Percentiles rank a stretch among this genome's conserved stretches.
These are phyloP conservation scores for Tychaedon coryphoeus DNA, from an alignment of 2,113 vertebrate genomes.

Conservation along the genomic window DNA sequence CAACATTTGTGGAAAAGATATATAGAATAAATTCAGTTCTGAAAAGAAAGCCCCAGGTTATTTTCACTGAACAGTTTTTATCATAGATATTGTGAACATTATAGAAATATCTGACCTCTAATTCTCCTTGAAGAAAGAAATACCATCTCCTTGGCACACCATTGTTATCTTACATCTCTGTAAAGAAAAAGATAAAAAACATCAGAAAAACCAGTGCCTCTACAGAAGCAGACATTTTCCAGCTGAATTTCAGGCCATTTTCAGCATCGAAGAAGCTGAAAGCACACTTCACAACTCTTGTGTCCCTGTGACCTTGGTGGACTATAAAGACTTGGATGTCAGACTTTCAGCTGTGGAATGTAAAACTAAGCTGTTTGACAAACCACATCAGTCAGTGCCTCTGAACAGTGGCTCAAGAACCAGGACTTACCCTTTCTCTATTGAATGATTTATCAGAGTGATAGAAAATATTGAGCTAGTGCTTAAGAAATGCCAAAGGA, in stretches of 20 bases:
- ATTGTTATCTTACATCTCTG: not conserved
- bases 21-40: not conserved
- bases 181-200: not conserved
- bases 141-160: not conserved
- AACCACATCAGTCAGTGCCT: conserved; percentile 16
- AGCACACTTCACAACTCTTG: not conserved
- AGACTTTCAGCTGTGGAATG: conserved; percentile 22
- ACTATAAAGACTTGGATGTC: conserved; percentile 27
- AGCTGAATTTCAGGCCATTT: conserved; percentile 21
- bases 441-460: conserved; percentile 40
- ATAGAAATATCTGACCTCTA: conserved; percentile 20
- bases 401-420: conserved; percentile 22
- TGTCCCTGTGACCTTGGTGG: conserved; percentile 20
- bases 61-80: not conserved
- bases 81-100: not conserved
- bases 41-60: not conserved
- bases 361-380: conserved; percentile 40
- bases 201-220: not conserved
- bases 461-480: conserved; percentile 37
- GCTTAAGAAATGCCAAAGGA: conserved; percentile 37
- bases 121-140: conserved; percentile 35
- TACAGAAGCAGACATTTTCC: not conserved
- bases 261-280: not conserved
- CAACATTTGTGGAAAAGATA: not conserved
- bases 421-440: not conserved